Conservation (phyloP, 2,113 vertebrate species). For the Desmodus rotundus region DNA sequence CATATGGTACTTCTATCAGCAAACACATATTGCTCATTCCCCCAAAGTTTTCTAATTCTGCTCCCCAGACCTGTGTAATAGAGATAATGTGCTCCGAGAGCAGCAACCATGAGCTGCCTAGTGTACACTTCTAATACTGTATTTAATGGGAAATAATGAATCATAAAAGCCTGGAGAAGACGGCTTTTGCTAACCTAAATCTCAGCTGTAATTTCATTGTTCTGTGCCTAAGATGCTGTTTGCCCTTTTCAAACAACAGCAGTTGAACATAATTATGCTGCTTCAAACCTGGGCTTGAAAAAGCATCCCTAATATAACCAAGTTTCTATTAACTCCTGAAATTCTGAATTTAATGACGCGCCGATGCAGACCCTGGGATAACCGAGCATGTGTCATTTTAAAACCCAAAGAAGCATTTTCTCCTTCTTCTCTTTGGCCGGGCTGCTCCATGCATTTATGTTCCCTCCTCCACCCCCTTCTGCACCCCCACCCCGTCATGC, state of each 20-base stretch:
- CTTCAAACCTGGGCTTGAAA: constrained; percentile 81
- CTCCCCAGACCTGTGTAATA: constrained; percentile 91
- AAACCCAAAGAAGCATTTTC: constrained; percentile 38
- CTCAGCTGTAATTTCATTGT: constrained; percentile 93
- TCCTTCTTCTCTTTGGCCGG: constrained; percentile 37
- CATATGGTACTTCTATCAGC: constrained; percentile 91
- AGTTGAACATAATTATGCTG: constrained; percentile 85
- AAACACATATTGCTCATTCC: constrained; percentile 92
- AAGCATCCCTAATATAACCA: constrained; percentile 76
- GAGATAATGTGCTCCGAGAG: constrained; percentile 89
- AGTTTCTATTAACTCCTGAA: constrained; percentile 85
- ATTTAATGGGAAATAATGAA: constrained; percentile 93
- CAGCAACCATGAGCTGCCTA: constrained; percentile 88
- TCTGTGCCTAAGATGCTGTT: constrained; percentile 87
- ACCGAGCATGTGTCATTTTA: constrained; percentile 37
- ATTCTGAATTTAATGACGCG: constrained; percentile 70
- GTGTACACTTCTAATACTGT: constrained; percentile 91
- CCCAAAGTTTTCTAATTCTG: constrained; percentile 92
- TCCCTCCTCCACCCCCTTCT: background rate
- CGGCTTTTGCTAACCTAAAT: constrained; percentile 88
- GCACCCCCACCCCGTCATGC: constrained; percentile 34
- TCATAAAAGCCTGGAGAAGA: constrained; percentile 89
- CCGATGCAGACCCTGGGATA: background rate
- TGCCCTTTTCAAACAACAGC: constrained; percentile 87
- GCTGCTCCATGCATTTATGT: background rate